Conservation (phyloP, 2,888 invertebrate species). For the Malacosoma neustria region DNA sequence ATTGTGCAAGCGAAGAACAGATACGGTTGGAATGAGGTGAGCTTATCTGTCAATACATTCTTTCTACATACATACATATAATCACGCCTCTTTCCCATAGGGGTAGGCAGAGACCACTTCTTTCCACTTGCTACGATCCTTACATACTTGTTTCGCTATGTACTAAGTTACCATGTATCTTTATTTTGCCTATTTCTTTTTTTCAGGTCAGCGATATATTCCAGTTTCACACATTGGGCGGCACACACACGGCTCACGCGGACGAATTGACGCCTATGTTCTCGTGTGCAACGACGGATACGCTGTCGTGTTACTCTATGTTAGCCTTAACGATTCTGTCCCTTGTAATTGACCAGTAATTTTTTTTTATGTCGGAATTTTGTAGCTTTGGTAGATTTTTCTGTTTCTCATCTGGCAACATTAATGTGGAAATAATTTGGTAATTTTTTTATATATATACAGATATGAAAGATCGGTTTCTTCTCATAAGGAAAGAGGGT, state of each 20-base stretch:
- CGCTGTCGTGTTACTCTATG: not conserved
- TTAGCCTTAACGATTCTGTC: not conserved
- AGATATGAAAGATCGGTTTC: no score
- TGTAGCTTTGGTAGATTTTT: slow-evolving; percentile 8
- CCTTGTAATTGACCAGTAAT: slow-evolving; percentile 20
- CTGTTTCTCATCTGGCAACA: not conserved
- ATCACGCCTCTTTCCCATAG: no score
- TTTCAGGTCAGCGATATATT: slow-evolving; percentile 81
- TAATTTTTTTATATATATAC: no score
- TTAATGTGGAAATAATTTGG: no score
- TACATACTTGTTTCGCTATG: no score
- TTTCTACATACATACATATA: no score
- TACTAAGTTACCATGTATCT: no score
- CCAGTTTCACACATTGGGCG: slow-evolving; percentile 81
- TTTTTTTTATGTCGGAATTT: not conserved
- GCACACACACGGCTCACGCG: slow-evolving; percentile 63
- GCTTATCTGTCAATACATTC: no score
- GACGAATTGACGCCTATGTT: slow-evolving; percentile 58
- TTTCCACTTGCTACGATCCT: no score
- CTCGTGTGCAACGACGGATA: slow-evolving; percentile 25
- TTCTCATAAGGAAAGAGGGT: no score
- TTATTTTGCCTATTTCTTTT: no score
- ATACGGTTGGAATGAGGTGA: slow-evolving; percentile 82
- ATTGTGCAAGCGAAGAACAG: slow-evolving; percentile 84
- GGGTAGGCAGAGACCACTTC: no score